phyloP scores from a whole-genome alignment of 2,113 vertebrate genomes.

The Mellivora capensis region DNA sequence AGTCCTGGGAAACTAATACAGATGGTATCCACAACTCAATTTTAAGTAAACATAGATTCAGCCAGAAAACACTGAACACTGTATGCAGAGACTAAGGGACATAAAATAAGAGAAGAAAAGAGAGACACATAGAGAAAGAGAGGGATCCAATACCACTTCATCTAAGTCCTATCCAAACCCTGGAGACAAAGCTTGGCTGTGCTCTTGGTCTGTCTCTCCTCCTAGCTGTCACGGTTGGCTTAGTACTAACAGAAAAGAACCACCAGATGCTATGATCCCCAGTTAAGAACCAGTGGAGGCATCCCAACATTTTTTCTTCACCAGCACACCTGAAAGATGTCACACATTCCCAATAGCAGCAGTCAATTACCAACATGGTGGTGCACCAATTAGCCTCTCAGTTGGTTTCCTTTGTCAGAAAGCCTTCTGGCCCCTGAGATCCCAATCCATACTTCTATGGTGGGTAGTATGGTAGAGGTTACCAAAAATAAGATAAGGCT shows the following conservation, averaged over 20 bases:
- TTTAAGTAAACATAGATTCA: slow-evolving; percentile 3
- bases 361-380: not conserved
- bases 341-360: not conserved
- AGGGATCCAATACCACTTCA: not conserved
- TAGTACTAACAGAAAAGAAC: not conserved
- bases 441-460: not conserved
- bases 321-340: too few species aligned
- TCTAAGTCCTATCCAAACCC: not conserved
- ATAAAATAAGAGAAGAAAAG: not conserved
- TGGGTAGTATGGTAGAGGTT: not conserved
- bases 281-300: not conserved
- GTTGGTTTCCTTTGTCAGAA: not conserved
- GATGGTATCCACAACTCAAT: not conserved
- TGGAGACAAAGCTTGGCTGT: not conserved
- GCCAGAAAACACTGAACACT: not conserved
- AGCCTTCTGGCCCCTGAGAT: not conserved
- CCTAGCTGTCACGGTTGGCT: not conserved
- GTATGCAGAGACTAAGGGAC: not conserved
- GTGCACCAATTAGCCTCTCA: not conserved
- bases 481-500: not conserved
- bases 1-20: not conserved
- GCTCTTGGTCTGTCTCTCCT: not conserved
- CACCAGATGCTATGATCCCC: not conserved
- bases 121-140: not conserved
- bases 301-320: not conserved